phyloP scores from a whole-genome alignment of 1,140 invertebrate species.

The Drosophila melanica region DNA sequence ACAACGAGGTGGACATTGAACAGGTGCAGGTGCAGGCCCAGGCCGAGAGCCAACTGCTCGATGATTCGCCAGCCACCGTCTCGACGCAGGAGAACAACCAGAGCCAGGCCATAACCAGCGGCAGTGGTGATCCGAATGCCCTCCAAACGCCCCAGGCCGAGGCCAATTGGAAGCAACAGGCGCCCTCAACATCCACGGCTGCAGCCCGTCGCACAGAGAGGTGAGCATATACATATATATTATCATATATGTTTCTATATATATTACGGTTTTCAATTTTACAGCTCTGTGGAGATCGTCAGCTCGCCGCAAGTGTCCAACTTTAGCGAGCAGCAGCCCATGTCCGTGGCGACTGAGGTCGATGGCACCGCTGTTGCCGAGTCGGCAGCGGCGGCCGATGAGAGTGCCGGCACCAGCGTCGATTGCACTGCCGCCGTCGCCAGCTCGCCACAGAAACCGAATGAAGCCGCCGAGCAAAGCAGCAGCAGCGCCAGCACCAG shows the following conservation, averaged over 20 bases:
- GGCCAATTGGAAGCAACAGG: slow-evolving; percentile 72
- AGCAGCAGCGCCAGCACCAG: slow-evolving; percentile 26
- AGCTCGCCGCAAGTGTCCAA: slow-evolving; percentile 90
- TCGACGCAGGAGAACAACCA: slow-evolving; percentile 84
- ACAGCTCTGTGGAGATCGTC: slow-evolving; percentile 93
- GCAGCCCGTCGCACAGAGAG: slow-evolving; percentile 93
- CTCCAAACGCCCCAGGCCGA: slow-evolving; percentile 35
- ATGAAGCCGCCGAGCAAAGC: slow-evolving; percentile 48
- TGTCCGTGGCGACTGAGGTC: slow-evolving; percentile 87
- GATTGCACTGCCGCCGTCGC: slow-evolving; percentile 41
- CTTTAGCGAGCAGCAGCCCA: slow-evolving; percentile 72
- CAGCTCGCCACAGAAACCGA: slow-evolving; percentile 62
- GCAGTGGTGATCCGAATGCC: slow-evolving; percentile 75
- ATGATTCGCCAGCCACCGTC: slow-evolving; percentile 72
- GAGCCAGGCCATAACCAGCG: slow-evolving; percentile 86
- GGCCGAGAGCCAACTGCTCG: slow-evolving; percentile 57
- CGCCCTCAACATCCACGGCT: slow-evolving; percentile 65
- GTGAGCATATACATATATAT: slow-evolving; percentile 56
- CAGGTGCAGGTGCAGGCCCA: slow-evolving; percentile 85
- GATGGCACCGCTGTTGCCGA: slow-evolving; percentile 50
- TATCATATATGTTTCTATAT: background rate
- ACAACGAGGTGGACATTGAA: slow-evolving; percentile 88
- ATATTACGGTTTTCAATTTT: background rate
- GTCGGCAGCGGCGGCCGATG: slow-evolving; percentile 41
- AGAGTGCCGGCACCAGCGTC: slow-evolving; percentile 56